These are phyloP conservation scores for Sebastes vulpes DNA, from an alignment of 2,797 vertebrate species.

Conservation along the genomic window DNA sequence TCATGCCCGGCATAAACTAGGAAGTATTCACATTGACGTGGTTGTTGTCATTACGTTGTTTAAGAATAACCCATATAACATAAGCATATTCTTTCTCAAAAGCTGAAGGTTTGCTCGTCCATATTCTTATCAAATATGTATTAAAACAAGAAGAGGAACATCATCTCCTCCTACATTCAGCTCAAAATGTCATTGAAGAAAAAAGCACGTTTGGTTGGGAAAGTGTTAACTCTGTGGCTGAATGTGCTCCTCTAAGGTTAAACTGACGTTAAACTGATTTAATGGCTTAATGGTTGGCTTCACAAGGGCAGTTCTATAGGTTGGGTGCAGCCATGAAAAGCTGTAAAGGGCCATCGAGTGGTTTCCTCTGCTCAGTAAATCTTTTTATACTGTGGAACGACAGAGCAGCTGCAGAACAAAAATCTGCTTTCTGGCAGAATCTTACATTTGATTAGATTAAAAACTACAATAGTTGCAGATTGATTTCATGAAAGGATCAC, in stretches of 20 bases:
- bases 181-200: background rate
- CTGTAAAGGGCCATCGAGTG: constrained; percentile 39
- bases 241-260: constrained; percentile 8
- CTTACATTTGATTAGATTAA: background rate
- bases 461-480: background rate
- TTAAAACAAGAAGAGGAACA: background rate
- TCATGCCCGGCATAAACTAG: background rate
- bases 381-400: constrained; percentile 13
- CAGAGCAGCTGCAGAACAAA: background rate
- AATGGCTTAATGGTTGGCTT: constrained; percentile 50
- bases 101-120: background rate
- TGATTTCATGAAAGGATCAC: background rate
- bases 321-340: constrained; percentile 35
- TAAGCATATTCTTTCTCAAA: background rate
- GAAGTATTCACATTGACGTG: background rate
- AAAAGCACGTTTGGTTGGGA: background rate
- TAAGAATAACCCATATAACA: background rate
- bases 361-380: constrained; percentile 55
- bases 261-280: constrained; percentile 54
- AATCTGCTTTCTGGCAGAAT: background rate
- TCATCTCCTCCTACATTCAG: background rate
- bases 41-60: background rate
- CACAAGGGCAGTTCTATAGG: constrained; percentile 27
- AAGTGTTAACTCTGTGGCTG: constrained; percentile 46
- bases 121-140: background rate